Base-by-base conservation (phyloP, 2,797 vertebrate genomes). In the Pseudotriccus pelzelni region DNA sequence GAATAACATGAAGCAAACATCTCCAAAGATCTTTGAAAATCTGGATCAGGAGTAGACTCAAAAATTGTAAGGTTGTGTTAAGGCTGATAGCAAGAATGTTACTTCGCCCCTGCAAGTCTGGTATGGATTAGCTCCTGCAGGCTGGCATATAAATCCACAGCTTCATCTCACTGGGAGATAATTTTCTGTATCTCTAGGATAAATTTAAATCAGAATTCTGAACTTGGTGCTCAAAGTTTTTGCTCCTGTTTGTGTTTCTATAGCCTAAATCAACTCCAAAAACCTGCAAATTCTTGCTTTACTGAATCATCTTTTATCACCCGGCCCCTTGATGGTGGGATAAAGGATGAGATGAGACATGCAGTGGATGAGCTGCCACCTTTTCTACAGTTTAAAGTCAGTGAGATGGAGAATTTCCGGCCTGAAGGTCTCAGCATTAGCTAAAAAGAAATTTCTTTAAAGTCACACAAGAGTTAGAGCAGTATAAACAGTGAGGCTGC, bases 391-490 rank as follows among this genome's bases (percentile, higher is more conserved):
- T 84, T 83, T 87, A 91, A 86, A 50, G 28, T 88, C 94, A 80
- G 46, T 43, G 66, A 96, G 86, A 96, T 12, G 53, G 83, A 96
- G 75, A 84, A 86, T 74, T 94, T 91, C 87, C 67, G 91, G 75
- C 82, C 36, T 84, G 64, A 78, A 84, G 91, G 89, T 87, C 91
- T 94, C 94, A 96, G 85, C 89, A 93, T 89, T 77, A 81, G 59
- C 49, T 94, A 53, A 78, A 84, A 73, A 81, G 90, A 87, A 34
- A 70, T 93, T 93, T 85, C 63, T 94, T 96, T 85, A 84, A 95
- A 97, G 92, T 96, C 96, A 93, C 73, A 92, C 67, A 87, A 72
- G 89, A 94, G 84, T 90, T 93, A 89, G 92, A 86, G 86, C 87
- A 97, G 95, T 96, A 87, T 94, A 91, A 87, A 96, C 90, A 96